phyloP scores from a whole-genome alignment of 2,797 vertebrate genomes.

The Arnoldichthys spilopterus region DNA sequence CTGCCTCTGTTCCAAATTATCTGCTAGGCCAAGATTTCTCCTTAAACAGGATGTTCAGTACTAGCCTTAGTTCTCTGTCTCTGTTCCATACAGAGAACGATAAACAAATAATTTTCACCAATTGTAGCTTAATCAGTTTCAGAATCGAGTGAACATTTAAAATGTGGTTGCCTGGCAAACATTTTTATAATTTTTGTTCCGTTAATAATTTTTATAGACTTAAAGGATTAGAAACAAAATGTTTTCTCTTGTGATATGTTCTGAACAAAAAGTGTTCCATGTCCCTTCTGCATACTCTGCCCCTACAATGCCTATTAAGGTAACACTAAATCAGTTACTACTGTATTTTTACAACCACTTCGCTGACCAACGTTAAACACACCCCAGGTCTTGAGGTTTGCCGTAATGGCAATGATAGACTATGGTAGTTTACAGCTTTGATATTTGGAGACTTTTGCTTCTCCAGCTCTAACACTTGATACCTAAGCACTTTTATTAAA shows the following conservation, averaged over 20 bases:
- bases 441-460: not conserved
- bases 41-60: not conserved
- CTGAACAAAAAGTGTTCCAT: too few species aligned
- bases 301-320: too few species aligned
- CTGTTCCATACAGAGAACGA: too few species aligned
- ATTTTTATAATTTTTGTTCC: not conserved
- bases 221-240: not conserved
- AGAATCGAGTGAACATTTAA: not conserved
- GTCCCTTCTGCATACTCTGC: too few species aligned
- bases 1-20: not conserved
- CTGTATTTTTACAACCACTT: too few species aligned
- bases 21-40: not conserved
- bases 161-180: not conserved
- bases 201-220: not conserved
- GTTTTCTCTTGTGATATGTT: not conserved
- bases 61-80: not conserved
- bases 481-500: not conserved
- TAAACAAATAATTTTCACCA: not conserved
- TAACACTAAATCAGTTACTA: too few species aligned
- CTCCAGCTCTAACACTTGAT: not conserved
- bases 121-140: not conserved
- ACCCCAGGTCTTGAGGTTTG: too few species aligned
- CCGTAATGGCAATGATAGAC: too few species aligned
- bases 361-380: too few species aligned
- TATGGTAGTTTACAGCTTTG: too few species aligned